Base-by-base conservation (phyloP, 2,797 vertebrate genomes). In the Australoheros facetus region DNA sequence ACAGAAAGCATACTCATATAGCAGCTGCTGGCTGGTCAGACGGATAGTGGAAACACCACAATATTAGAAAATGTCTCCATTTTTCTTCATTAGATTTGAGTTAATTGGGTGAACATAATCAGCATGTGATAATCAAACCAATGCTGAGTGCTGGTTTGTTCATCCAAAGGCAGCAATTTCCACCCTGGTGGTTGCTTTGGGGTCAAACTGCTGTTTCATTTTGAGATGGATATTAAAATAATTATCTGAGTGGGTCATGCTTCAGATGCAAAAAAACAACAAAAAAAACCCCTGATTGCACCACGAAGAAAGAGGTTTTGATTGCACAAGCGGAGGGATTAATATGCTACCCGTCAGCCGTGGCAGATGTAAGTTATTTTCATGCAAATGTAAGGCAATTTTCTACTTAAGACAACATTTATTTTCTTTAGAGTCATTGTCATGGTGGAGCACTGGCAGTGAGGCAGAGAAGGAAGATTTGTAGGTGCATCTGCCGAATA, bases 341-440 rank as follows among this genome's bases (percentile, higher is more conserved):
- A 93, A 95, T 91, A 93, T 88, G 92, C 89, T 89, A 42, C 86
- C 88, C 83, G 73, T 92, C 93, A 87, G 74, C 91, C 80, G 73
- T 57, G 80, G 91, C 94, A 95, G 94, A 96, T 95, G 93, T 78
- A 88, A 90, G 89, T 91, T 87, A 95, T 96, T 95, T 91, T 93
- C 93, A 95, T 95, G 95, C 94, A 95, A 95, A 96, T 96, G 80
- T 55, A 21, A 79, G 34, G 91, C 88, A 91, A 94, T 95, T 92
- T 94, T 81, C 91, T 88, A 90, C 89, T 94, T 91, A 92, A 90
- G 88, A 85, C 90, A 87, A 92, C 93, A 94, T 94, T 91, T 94
- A 90, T 95, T 95, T 94, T 84, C 91, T 92, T 93, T 91, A 87
- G 91, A 91, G 93, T 86, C 92, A 82, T 83, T 90, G 91, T 93